Conservation (phyloP, 2,113 vertebrate genomes). For the Desmodus rotundus region DNA sequence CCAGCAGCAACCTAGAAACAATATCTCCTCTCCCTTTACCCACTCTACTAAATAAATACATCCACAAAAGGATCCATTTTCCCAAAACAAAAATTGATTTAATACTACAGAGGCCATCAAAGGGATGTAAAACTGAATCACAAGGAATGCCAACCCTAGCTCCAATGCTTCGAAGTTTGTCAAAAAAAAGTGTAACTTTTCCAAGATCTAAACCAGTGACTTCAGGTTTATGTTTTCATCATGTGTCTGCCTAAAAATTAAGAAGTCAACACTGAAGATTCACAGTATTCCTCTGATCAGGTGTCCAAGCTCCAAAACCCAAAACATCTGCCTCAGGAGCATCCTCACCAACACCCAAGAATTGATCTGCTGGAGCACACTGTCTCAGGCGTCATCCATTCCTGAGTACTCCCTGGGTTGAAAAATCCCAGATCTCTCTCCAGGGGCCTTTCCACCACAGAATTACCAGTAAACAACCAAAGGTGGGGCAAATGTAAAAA, state of each 20-base stretch:
- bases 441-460: not conserved
- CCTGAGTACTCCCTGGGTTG: not conserved
- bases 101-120: not conserved
- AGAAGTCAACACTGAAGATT: not conserved
- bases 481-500: not conserved
- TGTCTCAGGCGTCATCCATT: not conserved
- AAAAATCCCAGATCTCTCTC: not conserved
- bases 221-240: not conserved
- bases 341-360: not conserved
- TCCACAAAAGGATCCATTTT: not conserved
- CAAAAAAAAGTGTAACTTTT: not conserved
- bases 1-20: not conserved
- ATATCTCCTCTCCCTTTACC: not conserved
- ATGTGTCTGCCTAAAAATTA: not conserved
- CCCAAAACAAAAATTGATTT: not conserved
- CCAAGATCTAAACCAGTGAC: not conserved
- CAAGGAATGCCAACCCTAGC: not conserved
- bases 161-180: not conserved
- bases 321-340: not conserved
- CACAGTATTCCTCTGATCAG: not conserved
- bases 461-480: not conserved
- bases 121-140: not conserved
- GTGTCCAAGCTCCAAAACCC: not conserved
- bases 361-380: not conserved
- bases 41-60: not conserved